Evolutionary conservation across 2,888 invertebrate species (phyloP).

Genomic region (Oscheius myriophilus): DNA sequence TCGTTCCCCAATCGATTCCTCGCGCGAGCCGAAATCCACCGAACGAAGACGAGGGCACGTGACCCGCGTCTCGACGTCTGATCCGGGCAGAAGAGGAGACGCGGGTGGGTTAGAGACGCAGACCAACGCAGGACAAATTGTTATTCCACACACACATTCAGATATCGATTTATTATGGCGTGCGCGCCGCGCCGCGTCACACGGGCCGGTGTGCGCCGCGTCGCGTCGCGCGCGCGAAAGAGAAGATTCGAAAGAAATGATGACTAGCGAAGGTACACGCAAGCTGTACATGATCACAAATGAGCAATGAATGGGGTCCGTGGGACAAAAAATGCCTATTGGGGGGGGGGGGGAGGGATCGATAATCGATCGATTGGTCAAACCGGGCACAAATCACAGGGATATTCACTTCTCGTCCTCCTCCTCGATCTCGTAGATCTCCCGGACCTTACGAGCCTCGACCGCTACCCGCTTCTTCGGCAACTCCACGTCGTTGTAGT

Average conservation of each 20-base stretch:
- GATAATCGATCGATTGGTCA: not conserved
- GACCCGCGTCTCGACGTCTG: too few species aligned
- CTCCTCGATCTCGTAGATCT: constrained; percentile 69
- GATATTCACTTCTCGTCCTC: constrained; percentile 60
- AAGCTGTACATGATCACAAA: constrained; percentile 8
- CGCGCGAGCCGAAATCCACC: too few species aligned
- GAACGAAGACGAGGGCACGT: too few species aligned
- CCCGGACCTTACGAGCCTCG: constrained; percentile 64
- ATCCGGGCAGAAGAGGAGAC: too few species aligned
- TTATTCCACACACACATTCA: too few species aligned
- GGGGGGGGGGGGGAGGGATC: not conserved
- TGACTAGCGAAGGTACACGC: constrained; percentile 9
- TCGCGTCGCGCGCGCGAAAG: not conserved
- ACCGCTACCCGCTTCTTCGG: constrained; percentile 54
- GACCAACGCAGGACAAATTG: too few species aligned
- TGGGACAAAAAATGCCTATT: not conserved
- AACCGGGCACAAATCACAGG: constrained; percentile 5
- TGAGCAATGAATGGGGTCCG: too few species aligned
- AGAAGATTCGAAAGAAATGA: not conserved
- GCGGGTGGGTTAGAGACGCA: too few species aligned
- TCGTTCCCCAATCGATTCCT: too few species aligned
- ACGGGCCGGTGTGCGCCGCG: not conserved
- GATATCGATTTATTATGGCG: not conserved
- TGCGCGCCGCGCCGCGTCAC: constrained; percentile 1
- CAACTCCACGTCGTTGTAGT: constrained; percentile 60